Conservation (phyloP, 2,113 vertebrate species). For the Tonatia bakeri region DNA sequence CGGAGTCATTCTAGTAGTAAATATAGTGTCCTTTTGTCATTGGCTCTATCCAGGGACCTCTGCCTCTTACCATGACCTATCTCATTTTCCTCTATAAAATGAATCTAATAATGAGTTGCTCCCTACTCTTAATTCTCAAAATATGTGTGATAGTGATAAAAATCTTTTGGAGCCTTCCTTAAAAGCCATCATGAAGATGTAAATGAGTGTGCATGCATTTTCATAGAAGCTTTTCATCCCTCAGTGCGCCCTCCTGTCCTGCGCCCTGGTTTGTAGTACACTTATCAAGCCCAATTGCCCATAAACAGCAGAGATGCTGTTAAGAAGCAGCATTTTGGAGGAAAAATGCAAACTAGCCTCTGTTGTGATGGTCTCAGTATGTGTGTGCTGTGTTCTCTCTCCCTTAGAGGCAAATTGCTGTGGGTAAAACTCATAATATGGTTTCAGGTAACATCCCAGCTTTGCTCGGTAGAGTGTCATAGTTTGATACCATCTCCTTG, state of each 20-base stretch:
- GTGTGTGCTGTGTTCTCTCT: background rate
- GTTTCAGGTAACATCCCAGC: slow-evolving; percentile 8
- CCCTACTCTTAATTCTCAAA: background rate
- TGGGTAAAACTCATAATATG: slow-evolving; percentile 39
- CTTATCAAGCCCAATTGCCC: slow-evolving; percentile 40
- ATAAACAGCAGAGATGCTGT: background rate
- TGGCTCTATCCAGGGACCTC: background rate
- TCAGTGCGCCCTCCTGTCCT: background rate
- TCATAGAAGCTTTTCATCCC: background rate
- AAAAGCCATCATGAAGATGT: background rate
- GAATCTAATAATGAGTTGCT: background rate
- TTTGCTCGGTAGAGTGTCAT: background rate
- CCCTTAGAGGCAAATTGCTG: slow-evolving; percentile 48
- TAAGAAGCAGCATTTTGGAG: background rate
- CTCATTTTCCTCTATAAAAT: background rate
- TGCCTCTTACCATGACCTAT: background rate
- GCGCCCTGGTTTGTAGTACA: background rate
- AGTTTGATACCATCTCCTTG: slow-evolving; percentile 44
- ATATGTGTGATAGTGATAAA: background rate
- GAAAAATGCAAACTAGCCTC: slow-evolving; percentile 44
- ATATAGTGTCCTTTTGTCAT: background rate
- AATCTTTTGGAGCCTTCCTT: background rate
- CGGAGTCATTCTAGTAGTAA: background rate
- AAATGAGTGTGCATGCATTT: background rate
- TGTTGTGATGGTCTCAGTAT: slow-evolving; percentile 14